phyloP scores from a whole-genome alignment of 1,140 invertebrate genomes.

The Neelides sp. region DNA sequence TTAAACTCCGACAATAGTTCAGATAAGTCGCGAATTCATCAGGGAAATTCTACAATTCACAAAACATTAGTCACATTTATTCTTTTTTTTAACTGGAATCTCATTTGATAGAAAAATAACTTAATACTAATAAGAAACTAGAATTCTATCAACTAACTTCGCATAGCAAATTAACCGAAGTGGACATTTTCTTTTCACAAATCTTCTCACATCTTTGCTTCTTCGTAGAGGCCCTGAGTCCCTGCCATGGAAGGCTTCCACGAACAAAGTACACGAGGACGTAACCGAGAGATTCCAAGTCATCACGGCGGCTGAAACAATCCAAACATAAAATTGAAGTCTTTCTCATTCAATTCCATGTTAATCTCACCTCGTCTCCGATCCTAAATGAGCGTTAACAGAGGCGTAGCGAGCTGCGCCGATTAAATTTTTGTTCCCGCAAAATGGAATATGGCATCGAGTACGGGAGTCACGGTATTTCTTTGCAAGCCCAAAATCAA shows the following conservation, averaged over 20 bases:
- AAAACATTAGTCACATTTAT: constrained; percentile 2
- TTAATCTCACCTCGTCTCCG: constrained; percentile 54
- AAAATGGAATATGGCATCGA: constrained; percentile 75
- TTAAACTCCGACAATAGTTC: constrained; percentile 86
- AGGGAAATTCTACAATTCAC: constrained; percentile 59
- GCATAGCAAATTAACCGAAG: constrained; percentile 80
- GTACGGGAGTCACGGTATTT: constrained; percentile 81
- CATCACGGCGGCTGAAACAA: constrained; percentile 61
- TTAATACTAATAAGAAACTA: constrained; percentile 1
- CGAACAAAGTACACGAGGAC: constrained; percentile 94
- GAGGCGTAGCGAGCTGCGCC: constrained; percentile 92
- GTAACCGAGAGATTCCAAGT: constrained; percentile 91
- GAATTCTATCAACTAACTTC: constrained; percentile 46
- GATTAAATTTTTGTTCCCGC: constrained; percentile 93
- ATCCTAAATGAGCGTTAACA: constrained; percentile 90
- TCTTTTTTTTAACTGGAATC: neutral
- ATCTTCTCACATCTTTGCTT: constrained; percentile 95
- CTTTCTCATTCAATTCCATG: constrained; percentile 41
- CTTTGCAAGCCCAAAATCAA: constrained; percentile 94
- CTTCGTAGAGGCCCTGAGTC: constrained; percentile 67
- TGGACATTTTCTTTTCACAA: constrained; percentile 94
- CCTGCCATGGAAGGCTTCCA: constrained; percentile 84
- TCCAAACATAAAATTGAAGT: constrained; percentile 24
- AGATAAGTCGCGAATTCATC: constrained; percentile 96
- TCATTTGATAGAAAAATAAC: neutral